A percentile compares a stretch with the other conserved stretches of the same genome.
Conservation (phyloP, 1,140 invertebrate species). For the Dinoponera quadriceps region DNA sequence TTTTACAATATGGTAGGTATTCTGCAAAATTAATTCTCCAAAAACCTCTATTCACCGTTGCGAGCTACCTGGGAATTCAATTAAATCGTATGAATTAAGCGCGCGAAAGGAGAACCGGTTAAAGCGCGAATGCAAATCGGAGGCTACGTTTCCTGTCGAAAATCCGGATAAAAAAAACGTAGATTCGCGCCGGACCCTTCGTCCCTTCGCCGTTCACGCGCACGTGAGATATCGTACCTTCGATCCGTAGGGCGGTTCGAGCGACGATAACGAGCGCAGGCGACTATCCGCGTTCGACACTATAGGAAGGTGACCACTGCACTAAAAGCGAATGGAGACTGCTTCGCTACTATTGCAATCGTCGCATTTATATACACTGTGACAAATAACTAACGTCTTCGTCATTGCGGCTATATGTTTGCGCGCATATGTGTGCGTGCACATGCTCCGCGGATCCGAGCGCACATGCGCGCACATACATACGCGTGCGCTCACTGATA, state of each 20-base stretch:
- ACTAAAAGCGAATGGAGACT: conserved; percentile 28
- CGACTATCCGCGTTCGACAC: too few species aligned
- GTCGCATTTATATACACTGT: conserved; percentile 42
- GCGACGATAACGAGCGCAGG: background rate
- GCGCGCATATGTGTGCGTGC: background rate
- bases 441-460: background rate
- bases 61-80: too few species aligned
- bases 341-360: background rate
- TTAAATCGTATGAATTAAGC: too few species aligned
- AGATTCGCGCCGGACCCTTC: too few species aligned
- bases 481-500: background rate
- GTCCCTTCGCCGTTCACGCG: background rate
- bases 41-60: too few species aligned
- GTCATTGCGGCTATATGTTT: background rate
- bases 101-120: too few species aligned
- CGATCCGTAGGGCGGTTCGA: background rate
- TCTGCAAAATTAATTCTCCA: too few species aligned
- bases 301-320: background rate
- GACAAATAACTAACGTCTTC: conserved; percentile 11
- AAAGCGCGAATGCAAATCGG: too few species aligned
- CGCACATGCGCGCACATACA: too few species aligned
- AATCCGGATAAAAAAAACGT: too few species aligned
- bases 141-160: too few species aligned
- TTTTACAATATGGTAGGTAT: too few species aligned
- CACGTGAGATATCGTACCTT: conserved; percentile 18